These are phyloP conservation scores for Smittia sp. DNA, from an alignment of 2,888 invertebrate genomes.

Conservation along the genomic window DNA sequence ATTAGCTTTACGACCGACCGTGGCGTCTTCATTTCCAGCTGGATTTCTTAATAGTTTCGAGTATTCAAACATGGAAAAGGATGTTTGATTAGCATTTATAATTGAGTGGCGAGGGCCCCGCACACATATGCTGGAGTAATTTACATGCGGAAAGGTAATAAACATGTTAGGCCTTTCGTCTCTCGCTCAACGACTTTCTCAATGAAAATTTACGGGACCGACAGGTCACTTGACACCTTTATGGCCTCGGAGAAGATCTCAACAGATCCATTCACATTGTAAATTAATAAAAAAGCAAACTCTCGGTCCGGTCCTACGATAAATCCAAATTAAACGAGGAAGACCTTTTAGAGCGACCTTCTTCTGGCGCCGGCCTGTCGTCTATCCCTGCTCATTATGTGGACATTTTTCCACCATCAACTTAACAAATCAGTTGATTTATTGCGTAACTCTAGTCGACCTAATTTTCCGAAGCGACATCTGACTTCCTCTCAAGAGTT, in stretches of 20 bases:
- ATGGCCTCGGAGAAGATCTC: background rate
- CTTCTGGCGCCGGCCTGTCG: constrained; percentile 1
- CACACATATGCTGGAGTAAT: background rate
- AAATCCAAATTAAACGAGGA: constrained; percentile 10
- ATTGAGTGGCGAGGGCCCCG: background rate
- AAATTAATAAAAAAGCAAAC: background rate
- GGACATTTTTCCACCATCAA: constrained; percentile 22
- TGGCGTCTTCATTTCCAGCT: constrained; percentile 5
- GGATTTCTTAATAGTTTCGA: background rate
- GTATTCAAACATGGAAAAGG: constrained; percentile 13
- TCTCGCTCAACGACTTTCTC: background rate
- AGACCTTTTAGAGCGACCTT: background rate
- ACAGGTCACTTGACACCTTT: constrained; percentile 23
- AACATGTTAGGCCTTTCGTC: background rate
- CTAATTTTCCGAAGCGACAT: constrained; percentile 16
- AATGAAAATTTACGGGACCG: constrained; percentile 9
- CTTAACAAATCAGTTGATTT: constrained; percentile 24
- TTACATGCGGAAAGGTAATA: constrained; percentile 11
- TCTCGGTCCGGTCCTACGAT: constrained; percentile 8
- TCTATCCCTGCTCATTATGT: background rate
- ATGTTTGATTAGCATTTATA: constrained; percentile 21
- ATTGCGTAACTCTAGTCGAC: background rate
- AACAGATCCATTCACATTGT: background rate
- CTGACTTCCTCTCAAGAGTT: constrained; percentile 3
- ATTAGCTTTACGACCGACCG: background rate